Conservation (phyloP, 1,140 invertebrate genomes). For the Drosophila miranda region DNA sequence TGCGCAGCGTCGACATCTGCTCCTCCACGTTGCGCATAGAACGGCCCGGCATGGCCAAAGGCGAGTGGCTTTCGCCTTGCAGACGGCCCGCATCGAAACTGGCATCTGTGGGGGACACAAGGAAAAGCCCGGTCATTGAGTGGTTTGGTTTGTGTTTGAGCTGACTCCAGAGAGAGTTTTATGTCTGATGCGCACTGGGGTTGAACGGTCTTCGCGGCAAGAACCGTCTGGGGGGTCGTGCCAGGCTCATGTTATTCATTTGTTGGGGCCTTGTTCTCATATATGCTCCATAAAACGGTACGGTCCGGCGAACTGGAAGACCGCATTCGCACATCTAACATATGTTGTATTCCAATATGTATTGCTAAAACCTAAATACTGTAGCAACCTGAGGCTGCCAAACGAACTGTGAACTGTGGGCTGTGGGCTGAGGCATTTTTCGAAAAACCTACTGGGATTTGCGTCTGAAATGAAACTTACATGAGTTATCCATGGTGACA, state of each 20-base stretch:
- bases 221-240: neutral
- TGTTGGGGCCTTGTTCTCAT: neutral
- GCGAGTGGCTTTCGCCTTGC: conserved; percentile 73
- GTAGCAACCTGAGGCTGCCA: no score
- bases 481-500: conserved; percentile 83
- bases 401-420: no score
- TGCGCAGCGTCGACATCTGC: conserved; percentile 90
- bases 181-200: no score
- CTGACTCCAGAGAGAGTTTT: neutral
- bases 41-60: conserved; percentile 83
- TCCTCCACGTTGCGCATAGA: conserved; percentile 96
- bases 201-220: neutral
- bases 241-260: conserved; percentile 13
- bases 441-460: neutral
- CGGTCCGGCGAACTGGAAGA: neutral
- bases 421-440: neutral
- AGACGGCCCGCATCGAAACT: conserved; percentile 61
- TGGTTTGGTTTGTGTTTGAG: neutral
- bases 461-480: conserved; percentile 49
- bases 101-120: conserved; percentile 32
- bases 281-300: no score
- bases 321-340: neutral
- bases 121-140: conserved; percentile 1
- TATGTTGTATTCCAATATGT: neutral
- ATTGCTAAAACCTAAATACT: conserved; percentile 26